Base-by-base conservation (phyloP, 2,888 invertebrate species). In the Diogma glabrata region DNA sequence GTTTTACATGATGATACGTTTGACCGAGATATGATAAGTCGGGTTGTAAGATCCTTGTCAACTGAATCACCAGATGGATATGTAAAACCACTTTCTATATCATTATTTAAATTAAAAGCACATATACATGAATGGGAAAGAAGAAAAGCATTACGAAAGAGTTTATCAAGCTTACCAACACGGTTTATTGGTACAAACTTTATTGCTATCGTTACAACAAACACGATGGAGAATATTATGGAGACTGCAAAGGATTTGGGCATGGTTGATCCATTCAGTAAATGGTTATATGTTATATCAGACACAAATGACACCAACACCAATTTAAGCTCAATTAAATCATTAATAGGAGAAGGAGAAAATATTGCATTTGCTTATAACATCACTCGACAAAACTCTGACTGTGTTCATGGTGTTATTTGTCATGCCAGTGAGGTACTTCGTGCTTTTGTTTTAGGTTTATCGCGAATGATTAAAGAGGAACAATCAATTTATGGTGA, bases 251-350 rank as follows among this genome's bases (percentile, higher is more conserved):
- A 82, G 43, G 71, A 75, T 1, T 66, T 82, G 48, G 70, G 73
- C 30, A 76, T 90, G 74, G 79, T 84, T 1, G 76, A 82, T 60
- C 81, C 85, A 0, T 74, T 72, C 58, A 85, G 81, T 55, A 87
- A 89, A 62, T 90, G 90, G 89, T 64, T 90, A n/a, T 89, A 85
- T 63, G 72, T 88, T 30, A 72, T 88, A 49, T 75, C 83, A 0
- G 82, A 85, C 52, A 78, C 77, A 0, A 67, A 74, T 51, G 61
- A 59, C 0, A 66, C 66, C 4, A 67, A 70, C 4, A 70, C 72
- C 1, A 78, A 82, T 60, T 62, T 81, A 5, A 67, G 75, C 0
- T 69, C 70, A 16, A 72, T 83, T 20, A 71, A 77, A 38, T 74
- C 75, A 55, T 67, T 80, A 1, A 66, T 86, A 22, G 73, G 72